phyloP scores from a whole-genome alignment of 2,888 invertebrate genomes.

The Listrodromus nycthemerus region DNA sequence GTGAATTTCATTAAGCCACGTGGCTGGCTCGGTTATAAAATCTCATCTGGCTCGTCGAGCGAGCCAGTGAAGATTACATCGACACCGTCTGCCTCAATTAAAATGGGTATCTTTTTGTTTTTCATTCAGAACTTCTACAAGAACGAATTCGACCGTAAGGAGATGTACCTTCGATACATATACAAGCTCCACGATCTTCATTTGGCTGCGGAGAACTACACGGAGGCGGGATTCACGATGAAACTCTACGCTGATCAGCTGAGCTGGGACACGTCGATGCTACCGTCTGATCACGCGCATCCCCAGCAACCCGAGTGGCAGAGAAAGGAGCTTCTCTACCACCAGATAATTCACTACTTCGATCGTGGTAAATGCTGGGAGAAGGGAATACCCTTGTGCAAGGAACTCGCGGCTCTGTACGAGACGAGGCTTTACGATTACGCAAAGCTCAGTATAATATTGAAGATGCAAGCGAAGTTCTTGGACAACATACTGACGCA shows the following conservation, averaged over 20 bases:
- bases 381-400: slow-evolving; percentile 96
- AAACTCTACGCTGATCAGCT: slow-evolving; percentile 97
- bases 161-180: slow-evolving; percentile 98
- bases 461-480: slow-evolving; percentile 95
- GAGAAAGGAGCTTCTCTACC: slow-evolving; percentile 94
- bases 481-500: slow-evolving; percentile 96
- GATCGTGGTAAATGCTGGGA: slow-evolving; percentile 99
- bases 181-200: slow-evolving; percentile 97
- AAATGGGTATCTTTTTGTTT: slow-evolving; percentile 73
- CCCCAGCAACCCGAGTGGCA: slow-evolving; percentile 94
- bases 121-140: slow-evolving; percentile 95
- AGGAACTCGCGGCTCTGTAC: slow-evolving; percentile 94
- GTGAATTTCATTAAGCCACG: slow-evolving; percentile 56
- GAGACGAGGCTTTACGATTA: slow-evolving; percentile 95
- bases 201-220: slow-evolving; percentile 95
- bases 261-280: slow-evolving; percentile 91
- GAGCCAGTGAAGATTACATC: neutral
- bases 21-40: slow-evolving; percentile 21
- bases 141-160: slow-evolving; percentile 97
- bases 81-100: neutral
- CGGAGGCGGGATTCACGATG: slow-evolving; percentile 97
- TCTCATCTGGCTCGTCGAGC: neutral
- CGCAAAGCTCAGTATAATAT: slow-evolving; percentile 92
- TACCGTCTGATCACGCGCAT: slow-evolving; percentile 88
- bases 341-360: slow-evolving; percentile 95